These are phyloP conservation scores for Rhogogaster chlorosoma DNA, from an alignment of 2,888 invertebrate genomes.

Conservation along the genomic window DNA sequence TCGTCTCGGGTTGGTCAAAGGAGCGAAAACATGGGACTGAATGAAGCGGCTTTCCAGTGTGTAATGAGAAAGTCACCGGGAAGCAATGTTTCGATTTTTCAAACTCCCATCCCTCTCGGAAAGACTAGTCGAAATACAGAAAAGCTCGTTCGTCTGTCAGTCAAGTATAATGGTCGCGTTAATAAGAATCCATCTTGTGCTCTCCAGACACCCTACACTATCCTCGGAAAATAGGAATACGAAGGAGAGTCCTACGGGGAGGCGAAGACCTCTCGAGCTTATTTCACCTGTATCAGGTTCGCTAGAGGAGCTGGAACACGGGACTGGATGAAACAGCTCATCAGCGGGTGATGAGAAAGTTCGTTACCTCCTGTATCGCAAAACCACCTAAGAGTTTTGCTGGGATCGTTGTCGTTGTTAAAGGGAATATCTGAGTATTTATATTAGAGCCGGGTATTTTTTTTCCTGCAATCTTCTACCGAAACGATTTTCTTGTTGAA, in stretches of 20 bases:
- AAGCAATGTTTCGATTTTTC: slow-evolving; percentile 14
- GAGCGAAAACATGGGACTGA: background rate
- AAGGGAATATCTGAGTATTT: too few species aligned
- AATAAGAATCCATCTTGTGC: background rate
- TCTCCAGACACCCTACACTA: background rate
- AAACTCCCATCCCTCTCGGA: background rate
- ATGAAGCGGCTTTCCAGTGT: background rate
- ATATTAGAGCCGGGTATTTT: too few species aligned
- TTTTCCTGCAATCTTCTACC: too few species aligned
- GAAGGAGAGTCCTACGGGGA: background rate
- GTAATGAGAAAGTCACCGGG: slow-evolving; percentile 7
- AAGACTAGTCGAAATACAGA: background rate
- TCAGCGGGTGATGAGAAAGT: background rate
- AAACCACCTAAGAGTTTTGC: too few species aligned
- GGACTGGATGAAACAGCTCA: background rate
- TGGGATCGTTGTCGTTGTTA: too few species aligned
- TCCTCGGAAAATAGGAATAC: background rate
- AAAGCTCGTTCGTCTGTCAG: background rate
- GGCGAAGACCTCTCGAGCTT: background rate
- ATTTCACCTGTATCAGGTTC: background rate
- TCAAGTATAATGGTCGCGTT: background rate
- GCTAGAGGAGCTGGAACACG: background rate
- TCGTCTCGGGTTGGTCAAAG: background rate
- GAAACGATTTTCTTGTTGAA: too few species aligned
- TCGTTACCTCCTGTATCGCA: too few species aligned